These are phyloP conservation scores for Ichneumoninae sp. DNA, from an alignment of 2,888 invertebrate genomes.

Conservation along the genomic window DNA sequence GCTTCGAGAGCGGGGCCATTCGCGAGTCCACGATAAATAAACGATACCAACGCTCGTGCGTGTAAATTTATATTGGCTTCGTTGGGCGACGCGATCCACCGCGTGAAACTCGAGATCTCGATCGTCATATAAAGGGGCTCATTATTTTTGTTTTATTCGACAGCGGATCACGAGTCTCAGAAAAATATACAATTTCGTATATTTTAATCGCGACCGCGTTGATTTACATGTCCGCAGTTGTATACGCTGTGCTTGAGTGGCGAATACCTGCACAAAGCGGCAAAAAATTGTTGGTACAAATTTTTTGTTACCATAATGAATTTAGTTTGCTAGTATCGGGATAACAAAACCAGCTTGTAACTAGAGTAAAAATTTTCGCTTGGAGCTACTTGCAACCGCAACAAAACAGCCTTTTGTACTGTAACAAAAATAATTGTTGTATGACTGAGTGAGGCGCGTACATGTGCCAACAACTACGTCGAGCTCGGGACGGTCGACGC, in stretches of 20 bases:
- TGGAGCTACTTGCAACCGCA: too few relatives aligned
- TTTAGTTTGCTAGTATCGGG: too few relatives aligned
- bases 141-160: conserved; percentile 1
- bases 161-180: neutral
- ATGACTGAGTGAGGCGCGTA: too few relatives aligned
- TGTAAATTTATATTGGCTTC: conserved; percentile 66
- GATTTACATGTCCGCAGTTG: neutral
- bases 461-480: too few relatives aligned
- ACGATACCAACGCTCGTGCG: conserved; percentile 56
- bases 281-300: too few relatives aligned
- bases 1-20: conserved; percentile 56
- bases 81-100: conserved; percentile 47
- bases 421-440: too few relatives aligned
- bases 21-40: conserved; percentile 63
- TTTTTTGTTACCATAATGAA: too few relatives aligned
- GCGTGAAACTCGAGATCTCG: conserved; percentile 49
- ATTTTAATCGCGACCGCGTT: neutral
- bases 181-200: neutral
- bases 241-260: neutral
- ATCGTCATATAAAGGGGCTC: conserved; percentile 30
- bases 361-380: too few relatives aligned
- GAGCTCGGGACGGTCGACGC: too few relatives aligned
- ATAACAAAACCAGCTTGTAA: too few relatives aligned
- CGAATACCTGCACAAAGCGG: neutral
- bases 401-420: too few relatives aligned